Evolutionary conservation across 2,888 invertebrate species (phyloP), one percentile per base, ranked within the genome.

Genomic region (Sipha maydis): DNA sequence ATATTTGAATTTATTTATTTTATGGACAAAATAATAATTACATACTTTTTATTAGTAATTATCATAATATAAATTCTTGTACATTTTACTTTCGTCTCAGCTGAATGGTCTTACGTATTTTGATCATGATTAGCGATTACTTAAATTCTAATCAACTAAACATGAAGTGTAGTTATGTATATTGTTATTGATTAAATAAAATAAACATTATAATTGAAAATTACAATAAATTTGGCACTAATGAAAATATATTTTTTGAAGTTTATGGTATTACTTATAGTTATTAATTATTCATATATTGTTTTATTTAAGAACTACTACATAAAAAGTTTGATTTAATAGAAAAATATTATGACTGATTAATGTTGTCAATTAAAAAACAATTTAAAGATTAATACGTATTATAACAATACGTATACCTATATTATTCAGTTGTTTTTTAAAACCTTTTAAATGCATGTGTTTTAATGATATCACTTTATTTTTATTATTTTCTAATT

Each of bases 401-500:
- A n/a, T n/a, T n/a, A n/a, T n/a, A n/a, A n/a, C n/a, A n/a, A n/a
- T n/a, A 34, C 61, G 25, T 38, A 4, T 61, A 34, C n/a, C 61
- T 19, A n/a, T 56, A 83, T 73, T 83, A 48, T 34, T 61, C 75
- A 41, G 34, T 69, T 77, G 67, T 69, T 77, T 41, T n/a, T 77
- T 67, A 77, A 85, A 85, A 77, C 48, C 85, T 67, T 34, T 61
- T 77, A 69, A 85, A 85, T 38, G 61, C 14, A 38, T 34, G 8
- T 31, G 41, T 61, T 34, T 76, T 28, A 7, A 61, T 75, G 28
- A 11, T 84, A 8, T 11, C 73, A 61, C 56, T 28, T 17, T 67
- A 69, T 25, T 77, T 85, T 77, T 67, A 77, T 85, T 41, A 67
- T 85, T 69, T 77, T 85, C 67, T 77, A 19, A 77, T 77, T 34